Evolutionary conservation across 2,113 vertebrate species (phyloP).

Genomic region (Chrysemys picta): DNA sequence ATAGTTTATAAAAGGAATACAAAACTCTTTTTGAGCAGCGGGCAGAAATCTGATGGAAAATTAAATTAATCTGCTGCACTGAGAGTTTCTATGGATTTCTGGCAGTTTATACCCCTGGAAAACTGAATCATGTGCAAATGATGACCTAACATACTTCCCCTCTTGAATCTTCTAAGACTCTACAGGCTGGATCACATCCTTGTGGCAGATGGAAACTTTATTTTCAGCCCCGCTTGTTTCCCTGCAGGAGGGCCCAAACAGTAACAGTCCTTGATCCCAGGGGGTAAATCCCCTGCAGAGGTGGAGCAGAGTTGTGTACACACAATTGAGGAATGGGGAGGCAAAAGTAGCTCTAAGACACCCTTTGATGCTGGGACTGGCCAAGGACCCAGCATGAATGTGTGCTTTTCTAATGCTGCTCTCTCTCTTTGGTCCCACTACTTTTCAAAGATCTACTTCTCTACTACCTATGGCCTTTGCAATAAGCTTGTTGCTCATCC

Average conservation of each 20-base stretch:
- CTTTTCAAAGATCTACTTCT: background rate
- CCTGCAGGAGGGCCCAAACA: background rate
- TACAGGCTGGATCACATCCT: background rate
- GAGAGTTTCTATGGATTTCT: background rate
- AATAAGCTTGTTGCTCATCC: background rate
- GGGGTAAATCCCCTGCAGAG: background rate
- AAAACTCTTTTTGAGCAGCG: background rate
- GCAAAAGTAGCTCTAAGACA: background rate
- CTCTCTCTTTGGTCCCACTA: background rate
- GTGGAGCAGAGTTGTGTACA: background rate
- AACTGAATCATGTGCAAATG: background rate
- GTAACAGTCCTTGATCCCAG: background rate
- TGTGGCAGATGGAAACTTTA: background rate
- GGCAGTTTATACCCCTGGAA: background rate
- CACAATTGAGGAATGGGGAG: background rate
- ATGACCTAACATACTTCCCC: background rate
- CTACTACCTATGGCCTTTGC: background rate
- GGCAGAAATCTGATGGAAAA: background rate
- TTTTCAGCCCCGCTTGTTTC: background rate
- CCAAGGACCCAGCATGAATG: background rate
- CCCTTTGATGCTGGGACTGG: accelerated
- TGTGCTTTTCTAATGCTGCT: background rate
- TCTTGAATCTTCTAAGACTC: background rate
- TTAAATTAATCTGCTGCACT: background rate
- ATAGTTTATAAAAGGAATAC: background rate